Percentiles rank a stretch among this genome's conserved stretches.
Conservation (phyloP, 2,113 vertebrate genomes). For the Cottus gobio region DNA sequence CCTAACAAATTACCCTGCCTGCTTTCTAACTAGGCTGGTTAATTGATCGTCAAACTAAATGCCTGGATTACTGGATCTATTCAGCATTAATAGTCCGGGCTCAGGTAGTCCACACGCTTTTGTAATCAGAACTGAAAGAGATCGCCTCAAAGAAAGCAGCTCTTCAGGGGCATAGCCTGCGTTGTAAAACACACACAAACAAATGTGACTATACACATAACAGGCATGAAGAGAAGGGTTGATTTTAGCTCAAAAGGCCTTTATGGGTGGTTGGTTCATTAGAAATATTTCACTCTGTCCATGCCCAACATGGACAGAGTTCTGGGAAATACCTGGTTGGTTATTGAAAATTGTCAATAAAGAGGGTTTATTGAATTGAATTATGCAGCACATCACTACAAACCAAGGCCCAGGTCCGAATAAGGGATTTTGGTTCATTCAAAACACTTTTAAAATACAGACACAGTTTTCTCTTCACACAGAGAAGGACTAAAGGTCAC, state of each 20-base stretch:
- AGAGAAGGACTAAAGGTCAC: conserved; percentile 36
- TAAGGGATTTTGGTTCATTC: conserved; percentile 1
- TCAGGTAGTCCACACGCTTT: conserved; percentile 24
- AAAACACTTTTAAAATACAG: conserved; percentile 4
- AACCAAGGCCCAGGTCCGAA: not conserved
- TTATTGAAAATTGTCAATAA: conserved; percentile 11
- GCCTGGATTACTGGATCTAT: conserved; percentile 57
- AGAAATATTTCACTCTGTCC: not conserved
- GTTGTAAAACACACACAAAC: conserved; percentile 1
- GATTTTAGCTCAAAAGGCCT: conserved; percentile 10
- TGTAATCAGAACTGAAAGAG: conserved; percentile 52
- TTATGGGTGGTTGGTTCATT: not conserved
- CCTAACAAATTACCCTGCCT: conserved; percentile 35
- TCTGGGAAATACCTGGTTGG: not conserved
- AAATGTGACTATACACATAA: conserved; percentile 11
- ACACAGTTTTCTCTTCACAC: conserved; percentile 18
- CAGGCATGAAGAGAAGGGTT: not conserved
- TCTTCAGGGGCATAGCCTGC: not conserved
- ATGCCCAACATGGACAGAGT: not conserved
- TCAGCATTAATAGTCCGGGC: conserved; percentile 50
- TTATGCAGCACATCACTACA: conserved; percentile 4
- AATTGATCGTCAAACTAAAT: conserved; percentile 66
- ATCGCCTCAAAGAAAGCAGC: conserved; percentile 38
- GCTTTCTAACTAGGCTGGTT: conserved; percentile 47
- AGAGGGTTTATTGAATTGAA: not conserved